A percentile compares a stretch with the other conserved stretches of the same genome.
Evolutionary conservation across 2,888 invertebrate species (phyloP).

Genomic region (Sphinx pinastri): DNA sequence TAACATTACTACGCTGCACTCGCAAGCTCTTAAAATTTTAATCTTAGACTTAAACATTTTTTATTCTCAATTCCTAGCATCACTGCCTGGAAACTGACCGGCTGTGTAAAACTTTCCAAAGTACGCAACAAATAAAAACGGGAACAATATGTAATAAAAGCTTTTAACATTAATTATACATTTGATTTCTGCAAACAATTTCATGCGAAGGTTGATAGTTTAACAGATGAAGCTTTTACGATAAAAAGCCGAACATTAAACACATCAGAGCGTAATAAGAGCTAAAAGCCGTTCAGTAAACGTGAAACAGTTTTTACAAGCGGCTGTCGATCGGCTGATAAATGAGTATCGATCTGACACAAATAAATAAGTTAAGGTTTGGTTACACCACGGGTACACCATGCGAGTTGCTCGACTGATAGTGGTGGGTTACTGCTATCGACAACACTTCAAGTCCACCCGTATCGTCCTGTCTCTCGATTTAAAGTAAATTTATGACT

Average conservation of each 20-base stretch:
- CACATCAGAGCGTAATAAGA: slow-evolving; percentile 9
- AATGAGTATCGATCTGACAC: not conserved
- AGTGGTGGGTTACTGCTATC: too few species aligned
- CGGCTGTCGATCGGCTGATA: not conserved
- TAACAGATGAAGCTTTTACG: slow-evolving; percentile 8
- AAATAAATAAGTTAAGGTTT: not conserved
- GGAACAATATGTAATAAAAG: not conserved
- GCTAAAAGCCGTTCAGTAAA: slow-evolving; percentile 18
- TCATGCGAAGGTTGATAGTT: not conserved
- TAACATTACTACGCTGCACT: too few species aligned
- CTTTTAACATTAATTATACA: slow-evolving; percentile 10
- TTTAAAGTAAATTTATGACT: too few species aligned
- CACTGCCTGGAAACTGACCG: too few species aligned
- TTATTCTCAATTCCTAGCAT: too few species aligned
- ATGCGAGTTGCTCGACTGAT: not conserved
- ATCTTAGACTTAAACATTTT: too few species aligned
- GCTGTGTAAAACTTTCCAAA: too few species aligned
- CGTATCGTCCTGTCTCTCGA: too few species aligned
- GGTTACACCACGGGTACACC: not conserved
- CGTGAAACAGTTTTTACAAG: slow-evolving; percentile 6
- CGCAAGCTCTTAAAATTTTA: too few species aligned
- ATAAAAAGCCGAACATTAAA: not conserved
- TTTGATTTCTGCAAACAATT: not conserved
- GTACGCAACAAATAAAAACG: not conserved
- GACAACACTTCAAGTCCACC: too few species aligned